Evolutionary conservation across 2,797 vertebrate genomes (phyloP), one percentile per base, ranked within the genome.

Genomic region (Sebastiscus tertius): DNA sequence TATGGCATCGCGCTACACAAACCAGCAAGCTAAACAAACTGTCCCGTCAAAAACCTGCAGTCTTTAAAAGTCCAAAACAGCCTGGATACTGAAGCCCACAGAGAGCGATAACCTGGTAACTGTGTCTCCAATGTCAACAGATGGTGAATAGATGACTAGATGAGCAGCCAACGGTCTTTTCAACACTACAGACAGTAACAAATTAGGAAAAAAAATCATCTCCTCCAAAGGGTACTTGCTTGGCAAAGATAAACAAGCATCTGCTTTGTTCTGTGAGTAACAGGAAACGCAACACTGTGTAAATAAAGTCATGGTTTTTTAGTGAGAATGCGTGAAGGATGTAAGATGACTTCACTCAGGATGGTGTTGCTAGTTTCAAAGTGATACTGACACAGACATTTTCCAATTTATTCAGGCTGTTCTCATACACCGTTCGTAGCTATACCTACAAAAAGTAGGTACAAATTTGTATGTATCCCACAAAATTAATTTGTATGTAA

Each of bases 121-220:
- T 84, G 61, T 18, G 62, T 84, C 77, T 87, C 72, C 75, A 82
- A 72, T 75, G 69, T 68, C 68, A 87, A 65, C 91, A 93, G 88
- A 92, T 93, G 91, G 87, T 26, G 65, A 58, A 76, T 79, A 79
- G 84, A 87, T 75, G 79, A 79, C 59, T 77, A 75, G 55, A 83
- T 72, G 79, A 84, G 80, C 65, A 86, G 79, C 83, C 88, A 77
- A 52, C 6, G 61, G 63, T 72, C 73, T 78, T 87, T 85, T 78
- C 26, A 81, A 73, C 68, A 72, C 77, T 49, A 59, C 73, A 88
- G 61, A 85, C 80, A 85, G 80, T 70, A 83, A 85, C 71, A 88
- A 86, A 72, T 81, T 74, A 36, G 42, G 64, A 27, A 79, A 81
- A 81, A 78, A 80, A 80, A 79, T 52, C 18, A 82, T 79, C 65